Percentiles rank a stretch among this genome's conserved stretches.
Evolutionary conservation across 2,888 invertebrate genomes (phyloP).

Genomic region (Camptogramma bilineatum): DNA sequence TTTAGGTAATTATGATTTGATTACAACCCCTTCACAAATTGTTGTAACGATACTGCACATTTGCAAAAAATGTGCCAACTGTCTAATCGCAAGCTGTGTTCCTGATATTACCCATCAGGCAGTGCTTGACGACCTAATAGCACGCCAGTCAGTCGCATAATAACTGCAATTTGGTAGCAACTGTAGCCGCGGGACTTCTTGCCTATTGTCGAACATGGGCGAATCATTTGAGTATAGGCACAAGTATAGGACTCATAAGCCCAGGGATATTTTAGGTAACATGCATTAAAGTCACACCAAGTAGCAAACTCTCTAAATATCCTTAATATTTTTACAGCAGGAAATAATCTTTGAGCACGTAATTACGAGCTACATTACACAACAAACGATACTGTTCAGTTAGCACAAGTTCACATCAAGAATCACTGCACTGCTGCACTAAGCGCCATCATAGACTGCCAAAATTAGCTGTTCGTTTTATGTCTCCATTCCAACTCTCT

Average conservation of each 20-base stretch:
- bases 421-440: background rate
- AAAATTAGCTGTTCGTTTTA: background rate
- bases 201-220: slow-evolving; percentile 54
- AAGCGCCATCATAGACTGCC: background rate
- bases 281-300: background rate
- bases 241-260: background rate
- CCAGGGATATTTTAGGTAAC: slow-evolving; percentile 5
- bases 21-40: no score
- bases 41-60: background rate
- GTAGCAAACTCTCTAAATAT: background rate
- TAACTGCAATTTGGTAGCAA: slow-evolving; percentile 70
- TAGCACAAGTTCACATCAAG: no score
- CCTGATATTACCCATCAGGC: slow-evolving; percentile 42
- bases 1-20: no score
- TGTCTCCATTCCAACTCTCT: background rate
- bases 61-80: slow-evolving; percentile 17
- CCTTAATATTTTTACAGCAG: background rate
- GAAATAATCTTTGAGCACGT: background rate
- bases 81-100: slow-evolving; percentile 12
- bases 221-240: slow-evolving; percentile 45
- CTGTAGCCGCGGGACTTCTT: slow-evolving; percentile 52
- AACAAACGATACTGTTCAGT: no score
- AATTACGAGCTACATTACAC: no score
- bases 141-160: slow-evolving; percentile 59
- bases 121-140: slow-evolving; percentile 60